Evolutionary conservation across 1,140 invertebrate species (phyloP).

Genomic region (Coenobita brevimanus): DNA sequence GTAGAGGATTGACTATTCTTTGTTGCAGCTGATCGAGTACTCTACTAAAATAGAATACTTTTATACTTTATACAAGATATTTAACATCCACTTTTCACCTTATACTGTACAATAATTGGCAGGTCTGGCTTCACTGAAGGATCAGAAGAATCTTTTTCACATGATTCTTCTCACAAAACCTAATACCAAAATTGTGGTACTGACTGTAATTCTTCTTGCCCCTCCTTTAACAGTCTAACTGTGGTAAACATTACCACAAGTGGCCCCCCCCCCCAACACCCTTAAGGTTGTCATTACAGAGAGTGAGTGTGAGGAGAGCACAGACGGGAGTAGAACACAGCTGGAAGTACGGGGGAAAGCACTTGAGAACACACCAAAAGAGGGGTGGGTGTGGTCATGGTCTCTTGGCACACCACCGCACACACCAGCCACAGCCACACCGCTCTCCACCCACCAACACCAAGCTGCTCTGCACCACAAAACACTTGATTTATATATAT

Average conservation of each 20-base stretch:
- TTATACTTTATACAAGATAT: slow-evolving; percentile 62
- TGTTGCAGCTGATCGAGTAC: slow-evolving; percentile 45
- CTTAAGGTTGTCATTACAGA: background rate
- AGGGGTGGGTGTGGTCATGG: slow-evolving; percentile 33
- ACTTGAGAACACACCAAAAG: slow-evolving; percentile 48
- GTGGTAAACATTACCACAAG: background rate
- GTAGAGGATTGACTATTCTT: slow-evolving; percentile 18
- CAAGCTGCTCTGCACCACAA: slow-evolving; percentile 25
- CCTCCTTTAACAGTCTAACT: slow-evolving; percentile 23
- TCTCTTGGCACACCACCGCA: slow-evolving; percentile 48
- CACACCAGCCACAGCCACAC: background rate
- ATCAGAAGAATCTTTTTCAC: slow-evolving; percentile 30
- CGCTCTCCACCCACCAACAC: background rate
- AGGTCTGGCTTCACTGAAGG: slow-evolving; percentile 51
- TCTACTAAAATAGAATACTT: slow-evolving; percentile 65
- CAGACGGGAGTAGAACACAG: slow-evolving; percentile 38
- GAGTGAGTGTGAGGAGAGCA: background rate
- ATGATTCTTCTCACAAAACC: slow-evolving; percentile 29
- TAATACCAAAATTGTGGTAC: slow-evolving; percentile 18
- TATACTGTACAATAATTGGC: slow-evolving; percentile 65
- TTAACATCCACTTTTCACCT: slow-evolving; percentile 56
- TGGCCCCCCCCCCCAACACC: background rate
- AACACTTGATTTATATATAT: too few species aligned
- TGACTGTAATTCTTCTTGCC: background rate
- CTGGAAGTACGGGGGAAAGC: slow-evolving; percentile 41